Evolutionary conservation across 2,113 vertebrate genomes (phyloP).

Genomic region (Daphoenositta chrysoptera): DNA sequence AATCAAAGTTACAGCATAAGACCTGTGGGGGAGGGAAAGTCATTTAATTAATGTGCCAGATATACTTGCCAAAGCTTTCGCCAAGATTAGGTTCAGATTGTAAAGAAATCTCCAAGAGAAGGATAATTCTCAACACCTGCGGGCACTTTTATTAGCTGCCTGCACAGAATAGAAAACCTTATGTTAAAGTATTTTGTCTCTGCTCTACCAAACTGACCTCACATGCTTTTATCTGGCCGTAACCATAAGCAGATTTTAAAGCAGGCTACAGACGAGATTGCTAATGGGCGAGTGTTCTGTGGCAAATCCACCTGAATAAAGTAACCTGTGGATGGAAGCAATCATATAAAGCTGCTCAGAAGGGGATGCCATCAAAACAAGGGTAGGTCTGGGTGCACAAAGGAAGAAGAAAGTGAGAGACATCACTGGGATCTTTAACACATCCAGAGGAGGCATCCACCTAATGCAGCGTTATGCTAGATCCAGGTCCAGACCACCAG

Average conservation of each 20-base stretch:
- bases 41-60: slow-evolving; percentile 62
- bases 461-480: accelerated
- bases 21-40: neutral
- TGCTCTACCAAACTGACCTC: slow-evolving; percentile 27
- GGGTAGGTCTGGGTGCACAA: neutral
- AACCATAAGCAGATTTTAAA: slow-evolving; percentile 60
- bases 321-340: slow-evolving; percentile 26
- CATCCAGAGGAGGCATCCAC: neutral
- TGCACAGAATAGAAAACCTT: slow-evolving; percentile 47
- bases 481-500: neutral
- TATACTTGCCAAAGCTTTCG: slow-evolving; percentile 51
- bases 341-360: neutral
- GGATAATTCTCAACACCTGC: slow-evolving; percentile 64
- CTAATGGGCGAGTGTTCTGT: slow-evolving; percentile 22
- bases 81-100: slow-evolving; percentile 64
- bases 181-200: slow-evolving; percentile 48
- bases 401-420: neutral
- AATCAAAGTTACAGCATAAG: slow-evolving; percentile 45
- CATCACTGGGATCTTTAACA: neutral
- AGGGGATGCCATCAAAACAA: neutral
- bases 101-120: slow-evolving; percentile 53
- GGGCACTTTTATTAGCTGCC: slow-evolving; percentile 62
- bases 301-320: neutral
- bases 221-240: slow-evolving; percentile 41
- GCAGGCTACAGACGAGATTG: neutral